These are phyloP conservation scores for Ennomos fuscantarius DNA, from an alignment of 2,888 invertebrate genomes.

Conservation along the genomic window DNA sequence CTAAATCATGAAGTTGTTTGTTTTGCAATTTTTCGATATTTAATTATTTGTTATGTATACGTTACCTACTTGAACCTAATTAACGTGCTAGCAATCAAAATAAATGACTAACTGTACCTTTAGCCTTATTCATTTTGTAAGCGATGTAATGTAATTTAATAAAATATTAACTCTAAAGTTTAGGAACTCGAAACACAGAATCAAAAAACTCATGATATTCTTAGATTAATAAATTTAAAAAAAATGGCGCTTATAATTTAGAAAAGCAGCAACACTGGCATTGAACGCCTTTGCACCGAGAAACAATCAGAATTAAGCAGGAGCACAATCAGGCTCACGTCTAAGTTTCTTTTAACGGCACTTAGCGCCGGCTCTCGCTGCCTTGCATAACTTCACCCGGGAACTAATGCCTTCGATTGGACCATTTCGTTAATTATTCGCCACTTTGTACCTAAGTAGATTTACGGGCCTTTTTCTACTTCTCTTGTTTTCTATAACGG, in stretches of 20 bases:
- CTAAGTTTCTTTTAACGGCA: slow-evolving; percentile 84
- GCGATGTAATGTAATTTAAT: too few relatives aligned
- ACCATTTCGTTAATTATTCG: slow-evolving; percentile 85
- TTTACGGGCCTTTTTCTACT: slow-evolving; percentile 72
- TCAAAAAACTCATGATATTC: too few relatives aligned
- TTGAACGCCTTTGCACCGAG: slow-evolving; percentile 73
- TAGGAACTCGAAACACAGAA: too few relatives aligned
- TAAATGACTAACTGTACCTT: too few relatives aligned
- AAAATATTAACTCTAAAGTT: too few relatives aligned
- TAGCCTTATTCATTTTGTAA: too few relatives aligned
- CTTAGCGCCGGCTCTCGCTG: slow-evolving; percentile 68
- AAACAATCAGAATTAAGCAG: slow-evolving; percentile 82
- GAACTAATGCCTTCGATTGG: slow-evolving; percentile 83
- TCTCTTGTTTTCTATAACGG: slow-evolving; percentile 66
- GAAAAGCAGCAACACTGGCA: slow-evolving; percentile 63
- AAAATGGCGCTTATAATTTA: background rate
- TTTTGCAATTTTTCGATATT: too few relatives aligned
- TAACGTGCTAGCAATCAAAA: too few relatives aligned
- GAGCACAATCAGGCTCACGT: slow-evolving; percentile 79
- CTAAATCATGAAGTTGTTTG: too few relatives aligned
- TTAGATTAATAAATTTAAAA: too few relatives aligned
- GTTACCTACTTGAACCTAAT: too few relatives aligned
- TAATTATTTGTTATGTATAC: too few relatives aligned
- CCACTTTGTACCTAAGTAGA: slow-evolving; percentile 84
- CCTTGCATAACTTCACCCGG: slow-evolving; percentile 70